A percentile compares a stretch with the other conserved stretches of the same genome.
Conservation (phyloP, 1,140 invertebrate genomes). For the Heliconius hewitsoni region DNA sequence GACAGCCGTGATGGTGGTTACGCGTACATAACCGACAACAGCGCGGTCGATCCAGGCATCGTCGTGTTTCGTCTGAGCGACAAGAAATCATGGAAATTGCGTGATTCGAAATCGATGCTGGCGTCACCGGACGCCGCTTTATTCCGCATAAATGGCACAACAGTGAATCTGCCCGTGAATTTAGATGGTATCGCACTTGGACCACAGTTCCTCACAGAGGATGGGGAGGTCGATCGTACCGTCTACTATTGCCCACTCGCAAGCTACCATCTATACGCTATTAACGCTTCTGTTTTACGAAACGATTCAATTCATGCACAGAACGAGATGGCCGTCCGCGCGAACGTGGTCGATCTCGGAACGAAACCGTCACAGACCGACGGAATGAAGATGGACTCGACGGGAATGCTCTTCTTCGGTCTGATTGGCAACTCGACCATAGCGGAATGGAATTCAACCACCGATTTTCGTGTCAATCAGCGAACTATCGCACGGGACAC, state of each 20-base stretch:
- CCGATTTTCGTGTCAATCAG: constrained; percentile 78
- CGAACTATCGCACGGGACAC: constrained; percentile 85
- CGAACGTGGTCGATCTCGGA: constrained; percentile 82
- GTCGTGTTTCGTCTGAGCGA: constrained; percentile 85
- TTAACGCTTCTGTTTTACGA: constrained; percentile 82
- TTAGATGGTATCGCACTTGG: constrained; percentile 87
- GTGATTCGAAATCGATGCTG: constrained; percentile 84
- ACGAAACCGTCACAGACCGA: constrained; percentile 84
- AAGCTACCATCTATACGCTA: constrained; percentile 84
- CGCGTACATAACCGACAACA: constrained; percentile 87
- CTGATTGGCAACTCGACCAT: constrained; percentile 85
- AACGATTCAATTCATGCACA: constrained; percentile 74
- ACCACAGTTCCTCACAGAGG: constrained; percentile 70
- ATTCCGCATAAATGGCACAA: constrained; percentile 83
- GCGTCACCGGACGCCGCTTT: constrained; percentile 80
- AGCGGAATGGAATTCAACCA: constrained; percentile 83
- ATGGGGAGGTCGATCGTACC: constrained; percentile 72
- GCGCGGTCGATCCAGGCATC: constrained; percentile 85
- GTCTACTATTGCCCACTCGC: constrained; percentile 86
- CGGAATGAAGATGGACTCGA: constrained; percentile 87
- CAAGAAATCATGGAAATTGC: constrained; percentile 85
- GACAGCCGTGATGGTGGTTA: constrained; percentile 85
- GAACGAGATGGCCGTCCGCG: constrained; percentile 55
- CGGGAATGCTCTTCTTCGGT: constrained; percentile 85
- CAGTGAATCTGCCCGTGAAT: constrained; percentile 79